Evolutionary conservation across 2,888 invertebrate species (phyloP).

Genomic region (Plagodis dolabraria): DNA sequence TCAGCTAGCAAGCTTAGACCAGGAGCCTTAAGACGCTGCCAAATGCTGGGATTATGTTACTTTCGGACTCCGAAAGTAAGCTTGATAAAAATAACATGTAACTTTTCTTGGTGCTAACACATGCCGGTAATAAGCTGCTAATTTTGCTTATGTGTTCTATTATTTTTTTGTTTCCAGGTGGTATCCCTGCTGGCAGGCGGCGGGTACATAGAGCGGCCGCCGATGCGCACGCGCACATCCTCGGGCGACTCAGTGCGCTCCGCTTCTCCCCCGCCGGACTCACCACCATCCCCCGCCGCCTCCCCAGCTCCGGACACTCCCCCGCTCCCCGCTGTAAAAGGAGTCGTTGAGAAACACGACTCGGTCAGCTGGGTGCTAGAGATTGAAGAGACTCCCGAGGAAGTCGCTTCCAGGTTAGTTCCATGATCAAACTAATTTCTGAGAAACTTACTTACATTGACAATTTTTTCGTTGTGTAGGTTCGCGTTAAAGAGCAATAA

Average conservation of each 20-base stretch:
- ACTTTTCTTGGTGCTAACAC: no score
- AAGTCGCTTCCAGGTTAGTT: slow-evolving; percentile 85
- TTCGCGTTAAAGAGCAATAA: no score
- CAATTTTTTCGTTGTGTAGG: no score
- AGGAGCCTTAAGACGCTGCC: no score
- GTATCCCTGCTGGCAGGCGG: slow-evolving; percentile 75
- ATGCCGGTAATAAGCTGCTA: no score
- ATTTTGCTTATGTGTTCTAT: background rate
- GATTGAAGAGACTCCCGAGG: slow-evolving; percentile 90
- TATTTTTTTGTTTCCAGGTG: slow-evolving; percentile 67
- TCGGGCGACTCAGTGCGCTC: slow-evolving; percentile 73
- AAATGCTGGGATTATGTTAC: no score
- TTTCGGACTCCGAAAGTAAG: no score
- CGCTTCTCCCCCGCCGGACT: slow-evolving; percentile 69
- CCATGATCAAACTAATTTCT: background rate
- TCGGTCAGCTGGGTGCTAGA: slow-evolving; percentile 95
- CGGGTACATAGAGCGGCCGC: slow-evolving; percentile 70
- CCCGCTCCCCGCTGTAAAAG: slow-evolving; percentile 91
- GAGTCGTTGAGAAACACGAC: slow-evolving; percentile 93
- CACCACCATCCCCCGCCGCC: slow-evolving; percentile 66
- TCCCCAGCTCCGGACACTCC: slow-evolving; percentile 73
- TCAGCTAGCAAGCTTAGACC: background rate
- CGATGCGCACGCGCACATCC: slow-evolving; percentile 71
- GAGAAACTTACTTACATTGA: no score
- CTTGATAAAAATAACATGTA: no score